A percentile compares a stretch with the other conserved stretches of the same genome.
Conservation (phyloP, 2,888 invertebrate genomes). For the Agrotis exclamationis region DNA sequence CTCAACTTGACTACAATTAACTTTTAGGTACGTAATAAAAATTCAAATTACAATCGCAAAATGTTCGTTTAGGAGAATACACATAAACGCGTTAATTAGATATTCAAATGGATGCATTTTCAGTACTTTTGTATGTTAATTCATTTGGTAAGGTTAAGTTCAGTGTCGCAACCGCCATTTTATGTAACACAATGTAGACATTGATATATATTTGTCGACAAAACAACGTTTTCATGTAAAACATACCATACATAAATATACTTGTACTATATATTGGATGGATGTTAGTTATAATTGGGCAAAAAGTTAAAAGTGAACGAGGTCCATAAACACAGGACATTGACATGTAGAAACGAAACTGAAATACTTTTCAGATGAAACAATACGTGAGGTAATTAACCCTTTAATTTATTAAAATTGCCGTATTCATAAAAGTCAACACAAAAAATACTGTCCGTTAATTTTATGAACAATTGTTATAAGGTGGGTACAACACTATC, state of each 20-base stretch:
- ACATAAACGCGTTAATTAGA: constrained; percentile 79
- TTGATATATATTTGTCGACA: constrained; percentile 52
- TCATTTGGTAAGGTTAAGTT: constrained; percentile 87
- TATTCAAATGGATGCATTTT: constrained; percentile 87
- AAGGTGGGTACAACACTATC: constrained; percentile 37
- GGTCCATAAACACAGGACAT: constrained; percentile 4
- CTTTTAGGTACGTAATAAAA: constrained; percentile 69
- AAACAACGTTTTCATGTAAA: constrained; percentile 26
- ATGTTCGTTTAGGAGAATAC: constrained; percentile 75
- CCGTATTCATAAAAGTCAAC: constrained; percentile 39
- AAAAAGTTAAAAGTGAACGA: constrained; percentile 3
- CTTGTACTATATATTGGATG: neutral
- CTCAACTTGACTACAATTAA: constrained; percentile 64
- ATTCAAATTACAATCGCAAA: constrained; percentile 74
- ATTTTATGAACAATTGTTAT: constrained; percentile 61
- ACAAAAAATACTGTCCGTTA: constrained; percentile 49
- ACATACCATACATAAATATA: constrained; percentile 25
- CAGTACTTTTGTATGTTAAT: constrained; percentile 90
- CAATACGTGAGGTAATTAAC: constrained; percentile 54
- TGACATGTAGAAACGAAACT: constrained; percentile 12
- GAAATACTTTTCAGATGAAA: constrained; percentile 22
- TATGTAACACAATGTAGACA: constrained; percentile 73
- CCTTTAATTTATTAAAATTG: constrained; percentile 56
- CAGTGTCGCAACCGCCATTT: constrained; percentile 84
- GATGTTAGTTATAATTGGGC: neutral